Base-by-base conservation (phyloP, 2,888 invertebrate genomes). In the Dione vanillae region DNA sequence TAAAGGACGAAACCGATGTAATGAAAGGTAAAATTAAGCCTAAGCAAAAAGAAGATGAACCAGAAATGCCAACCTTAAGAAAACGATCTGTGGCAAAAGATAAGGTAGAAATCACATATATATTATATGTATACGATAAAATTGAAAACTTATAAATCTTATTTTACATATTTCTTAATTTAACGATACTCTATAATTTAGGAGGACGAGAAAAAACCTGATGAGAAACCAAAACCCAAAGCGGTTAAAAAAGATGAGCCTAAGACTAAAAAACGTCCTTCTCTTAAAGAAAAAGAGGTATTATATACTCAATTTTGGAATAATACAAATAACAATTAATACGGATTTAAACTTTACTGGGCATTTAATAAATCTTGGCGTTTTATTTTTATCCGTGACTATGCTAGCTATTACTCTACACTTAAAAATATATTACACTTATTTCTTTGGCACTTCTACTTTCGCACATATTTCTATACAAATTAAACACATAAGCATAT, bases 261-360 rank as follows among this genome's bases (percentile, higher is more conserved):
- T 14, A 84, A 83, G 67, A 78, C 85, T 80, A 92, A 92, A 87
- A 92, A 93, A 80, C 89, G 92, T 67, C 83, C 89, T 52, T 91
- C 92, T 74, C 80, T 90, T 54, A 93, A 92, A 90, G 87, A 92
- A 76, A 89, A 90, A 84, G 90, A 93, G 93, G 93, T 93, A 89
- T 73, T 66, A 52, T 68, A 67, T 67, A 9, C 9, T 47, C 37
- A 51, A 20, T 16, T 64, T 37, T 51, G 19, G 11, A 47, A 40
- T 64, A 64, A 47, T 49, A 49, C 5, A 40, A 5, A 67, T 67
- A 67, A 67, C 37, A 58, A n/a, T 37, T 47, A 66, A 66, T 14
- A 68, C 2, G 35, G 9, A 27, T 51, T 49, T 61, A 16, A 27
- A 51, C 11, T 49, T 40, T 43, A 61, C 27, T 61, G 35, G 45